Evolutionary conservation across 2,797 vertebrate species (phyloP), one percentile per base, ranked within the genome.

Genomic region (Vireo griseus): DNA sequence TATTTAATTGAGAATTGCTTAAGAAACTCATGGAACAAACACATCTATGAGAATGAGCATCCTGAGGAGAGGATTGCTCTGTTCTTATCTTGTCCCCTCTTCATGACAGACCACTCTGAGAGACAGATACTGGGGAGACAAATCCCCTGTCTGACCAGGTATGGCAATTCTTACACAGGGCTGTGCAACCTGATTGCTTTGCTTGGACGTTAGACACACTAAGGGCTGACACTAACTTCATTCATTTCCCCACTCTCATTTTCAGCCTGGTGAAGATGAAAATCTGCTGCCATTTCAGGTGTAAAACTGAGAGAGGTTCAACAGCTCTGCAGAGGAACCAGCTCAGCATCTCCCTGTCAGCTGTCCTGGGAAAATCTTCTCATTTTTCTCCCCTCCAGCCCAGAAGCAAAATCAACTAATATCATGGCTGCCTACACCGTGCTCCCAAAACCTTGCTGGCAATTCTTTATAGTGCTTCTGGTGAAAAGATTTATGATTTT

Each of bases 121-220:
- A 86, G 40, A 55, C 39, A 79, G 73, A 55, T 2, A 9, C 11
- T 5, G 12, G 15, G 22, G 39, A 86, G 76, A 92, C 61, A 92
- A 84, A 94, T 84, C 25, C 90, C 57, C 74, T 76, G 37, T 73
- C 80, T 92, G 57, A 81, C 11, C 57, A 57, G 89, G 12, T 59
- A n/a, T 42, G 79, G 92, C 88, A 93, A 59, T 40, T 83, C 86
- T 69, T 31, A 80, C 55, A 55, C 47, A 33, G 48, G 26, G 31
- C 80, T 71, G 68, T 3, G 4, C 0, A 0, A 71, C 33, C 55
- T 25, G 52, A 93, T 59, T 77, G 65, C 86, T 93, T 86, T 54
- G 37, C 50, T 63, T 15, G 22, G 69, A 62, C 0, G 0, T 48
- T 20, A 73, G 52, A 63, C 25, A 52, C 52, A 26, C 0, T 0